Conservation (phyloP, 2,888 invertebrate species). For the Metalampra italica region DNA sequence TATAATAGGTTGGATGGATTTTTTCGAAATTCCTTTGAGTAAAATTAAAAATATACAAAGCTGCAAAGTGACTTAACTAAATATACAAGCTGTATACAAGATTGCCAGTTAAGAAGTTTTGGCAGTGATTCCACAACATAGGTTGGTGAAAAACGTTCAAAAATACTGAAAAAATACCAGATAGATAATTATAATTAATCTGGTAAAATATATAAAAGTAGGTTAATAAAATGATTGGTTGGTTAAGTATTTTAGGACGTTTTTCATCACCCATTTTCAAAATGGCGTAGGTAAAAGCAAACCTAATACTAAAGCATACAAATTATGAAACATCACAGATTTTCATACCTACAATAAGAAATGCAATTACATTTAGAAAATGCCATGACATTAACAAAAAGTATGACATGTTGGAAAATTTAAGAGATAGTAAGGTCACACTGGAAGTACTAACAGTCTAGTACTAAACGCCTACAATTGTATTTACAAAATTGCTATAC, state of each 20-base stretch:
- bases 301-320: constrained; percentile 44
- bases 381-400: constrained; percentile 48
- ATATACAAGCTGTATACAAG: constrained; percentile 10
- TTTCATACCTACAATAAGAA: constrained; percentile 56
- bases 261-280: background rate
- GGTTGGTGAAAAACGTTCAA: too few species aligned
- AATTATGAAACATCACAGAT: constrained; percentile 65
- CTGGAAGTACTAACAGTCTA: constrained; percentile 63
- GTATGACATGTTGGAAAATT: constrained; percentile 26
- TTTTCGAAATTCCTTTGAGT: constrained; percentile 37
- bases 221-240: too few species aligned
- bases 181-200: too few species aligned
- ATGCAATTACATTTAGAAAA: constrained; percentile 37
- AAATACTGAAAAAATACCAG: too few species aligned
- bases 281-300: constrained; percentile 14
- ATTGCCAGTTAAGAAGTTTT: constrained; percentile 18
- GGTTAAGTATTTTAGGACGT: too few species aligned
- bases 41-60: constrained; percentile 32
- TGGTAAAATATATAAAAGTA: too few species aligned
- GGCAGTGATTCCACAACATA: constrained; percentile 32
- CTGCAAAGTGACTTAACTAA: constrained; percentile 19
- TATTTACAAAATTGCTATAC: constrained; percentile 62
- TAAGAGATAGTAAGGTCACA: constrained; percentile 69
- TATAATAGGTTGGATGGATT: constrained; percentile 76
- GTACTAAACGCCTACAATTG: constrained; percentile 46